Base-by-base conservation (phyloP, 2,888 invertebrate genomes). In the Noctua janthina region DNA sequence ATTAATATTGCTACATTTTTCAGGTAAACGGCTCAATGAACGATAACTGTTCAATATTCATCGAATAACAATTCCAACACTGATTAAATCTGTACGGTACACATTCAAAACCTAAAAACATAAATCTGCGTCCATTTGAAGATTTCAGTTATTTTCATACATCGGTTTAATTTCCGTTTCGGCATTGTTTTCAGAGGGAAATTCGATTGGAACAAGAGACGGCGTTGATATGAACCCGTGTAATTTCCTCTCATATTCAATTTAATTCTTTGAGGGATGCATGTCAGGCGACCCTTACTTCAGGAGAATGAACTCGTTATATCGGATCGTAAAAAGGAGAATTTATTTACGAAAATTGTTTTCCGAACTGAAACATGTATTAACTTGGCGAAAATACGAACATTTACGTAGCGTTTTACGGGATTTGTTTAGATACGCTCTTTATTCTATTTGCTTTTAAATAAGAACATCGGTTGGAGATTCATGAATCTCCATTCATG, bases 231-330 rank as follows among this genome's bases (percentile, higher is more conserved):
- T 93, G 94, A 93, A 92, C 94, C 93, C 93, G 92, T 92, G 94
- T 96, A 95, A 96, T 96, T 96, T 96, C 96, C 96, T 96, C 93
- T 94, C 91, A 94, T 93, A 95, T 95, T 95, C 92, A 95, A 95
- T 96, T 95, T 94, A 93, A 95, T 94, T 94, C 94, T 95, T 95
- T 94, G 94, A 94, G 91, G 93, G 92, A 94, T 93, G 93, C 93
- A 92, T 92, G 92, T 92, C 92, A 93, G 87, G 87, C 91, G 93
- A 93, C 92, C 93, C 92, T 91, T 87, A 83, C 85, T 87, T 84
- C 78, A 81, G 76, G 90, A 91, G 89, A 92, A 92, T 90, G 91
- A 92, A 91, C 91, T 92, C 91, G 91, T 93, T 93, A 91, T 90
- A 87, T 87, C 80, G 83, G 90, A 89, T 86, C 90, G 89, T 92